Base-by-base conservation (phyloP, 2,113 vertebrate genomes). In the Coryphaenoides rupestris region DNA sequence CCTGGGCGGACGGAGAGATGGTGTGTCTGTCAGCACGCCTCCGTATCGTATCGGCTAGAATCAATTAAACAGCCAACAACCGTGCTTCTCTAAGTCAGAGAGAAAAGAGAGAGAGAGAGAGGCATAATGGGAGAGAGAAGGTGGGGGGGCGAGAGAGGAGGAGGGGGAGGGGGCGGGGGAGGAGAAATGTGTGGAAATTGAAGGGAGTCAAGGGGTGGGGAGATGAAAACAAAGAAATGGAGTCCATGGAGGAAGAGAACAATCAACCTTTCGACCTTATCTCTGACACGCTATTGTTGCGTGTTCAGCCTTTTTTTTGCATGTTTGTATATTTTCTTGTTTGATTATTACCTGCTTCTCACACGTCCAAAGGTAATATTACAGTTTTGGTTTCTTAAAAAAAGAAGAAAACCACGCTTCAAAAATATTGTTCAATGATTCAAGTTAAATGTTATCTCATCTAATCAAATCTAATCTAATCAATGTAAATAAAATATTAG, bases 1-100 rank as follows among this genome's bases (percentile, higher is more conserved):
- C 94, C 92, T n/a, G 93, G 92, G 5, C 88, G 89, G 94, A 95
- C 94, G 94, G 95, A 95, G 94, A 93, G 94, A 95, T 93, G 94
- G 92, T 91, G 91, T 94, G 93, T 95, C 93, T 94, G 91, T 93
- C 90, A 88, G 88, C 91, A 89, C 21, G 28, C 28, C 28, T 33
- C 28, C 7, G 2, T 91, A 89, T 89, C 76, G 92, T 89, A n/a
- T n/a, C n/a, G 90, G 94, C 94, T 94, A 95, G 10, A 96, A 96
- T 96, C 94, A 95, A 95, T 96, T 95, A 95, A 89, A 92, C 93
- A 33, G 90, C 90, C n/a, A 92, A 93, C 90, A 87, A 88, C 92
- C 90, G 89, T 89, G 89, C 93, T 93, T 92, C 86, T 17, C 46
- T 46, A 81, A n/a, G 76, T 87, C 81, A 85, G 15, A 23, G 81